Evolutionary conservation across 2,888 invertebrate species (phyloP).

Genomic region (Eutolmus rufibarbis): DNA sequence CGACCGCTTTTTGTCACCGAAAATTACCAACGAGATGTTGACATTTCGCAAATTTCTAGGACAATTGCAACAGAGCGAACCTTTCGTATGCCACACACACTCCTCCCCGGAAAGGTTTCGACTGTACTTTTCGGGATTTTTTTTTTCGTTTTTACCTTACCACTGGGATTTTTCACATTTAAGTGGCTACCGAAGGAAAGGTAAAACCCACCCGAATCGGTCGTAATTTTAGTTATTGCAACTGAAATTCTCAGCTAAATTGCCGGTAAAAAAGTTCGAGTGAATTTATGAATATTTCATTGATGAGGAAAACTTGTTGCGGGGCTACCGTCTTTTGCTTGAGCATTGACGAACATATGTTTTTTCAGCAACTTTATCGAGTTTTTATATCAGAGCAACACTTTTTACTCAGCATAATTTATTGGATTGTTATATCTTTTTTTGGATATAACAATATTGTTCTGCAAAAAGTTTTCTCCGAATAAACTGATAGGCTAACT

Average conservation of each 20-base stretch:
- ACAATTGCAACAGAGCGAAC: neutral
- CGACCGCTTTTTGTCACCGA: constrained; percentile 22
- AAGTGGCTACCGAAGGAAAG: neutral
- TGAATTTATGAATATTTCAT: neutral
- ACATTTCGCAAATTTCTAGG: constrained; percentile 14
- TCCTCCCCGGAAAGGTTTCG: neutral
- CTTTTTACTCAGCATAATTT: neutral
- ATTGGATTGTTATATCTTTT: too few species aligned
- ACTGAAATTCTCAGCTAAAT: neutral
- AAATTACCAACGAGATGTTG: neutral
- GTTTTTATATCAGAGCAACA: neutral
- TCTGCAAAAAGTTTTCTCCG: too few species aligned
- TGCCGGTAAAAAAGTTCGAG: neutral
- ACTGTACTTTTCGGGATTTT: neutral
- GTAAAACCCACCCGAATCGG: neutral
- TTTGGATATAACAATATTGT: too few species aligned
- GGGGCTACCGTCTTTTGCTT: neutral
- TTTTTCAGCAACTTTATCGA: neutral
- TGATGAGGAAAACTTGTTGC: neutral
- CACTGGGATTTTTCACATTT: neutral
- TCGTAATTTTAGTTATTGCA: neutral
- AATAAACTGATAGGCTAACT: too few species aligned
- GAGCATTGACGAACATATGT: neutral
- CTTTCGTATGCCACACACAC: neutral
- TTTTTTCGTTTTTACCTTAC: neutral